Conservation (phyloP, 2,113 vertebrate species). For the Sarotherodon lohbergeri region DNA sequence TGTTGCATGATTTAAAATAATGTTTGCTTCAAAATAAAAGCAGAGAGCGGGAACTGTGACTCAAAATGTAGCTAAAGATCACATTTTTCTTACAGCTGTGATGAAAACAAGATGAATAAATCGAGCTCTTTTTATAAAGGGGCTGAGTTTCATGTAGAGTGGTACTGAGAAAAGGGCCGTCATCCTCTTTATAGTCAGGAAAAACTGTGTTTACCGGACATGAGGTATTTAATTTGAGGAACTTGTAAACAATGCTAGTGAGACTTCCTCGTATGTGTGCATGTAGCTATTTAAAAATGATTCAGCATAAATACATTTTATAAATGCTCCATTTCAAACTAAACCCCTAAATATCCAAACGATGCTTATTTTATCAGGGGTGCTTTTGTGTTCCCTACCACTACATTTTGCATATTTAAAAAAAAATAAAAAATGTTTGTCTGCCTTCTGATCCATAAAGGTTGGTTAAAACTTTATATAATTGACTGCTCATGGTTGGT, state of each 20-base stretch:
- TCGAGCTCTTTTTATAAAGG: neutral
- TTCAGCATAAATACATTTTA: neutral
- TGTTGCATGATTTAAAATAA: neutral
- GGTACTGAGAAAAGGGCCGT: neutral
- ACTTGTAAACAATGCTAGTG: neutral
- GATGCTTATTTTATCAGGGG: neutral
- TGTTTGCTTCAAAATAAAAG: neutral
- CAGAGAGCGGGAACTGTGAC: neutral
- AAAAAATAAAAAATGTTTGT: neutral
- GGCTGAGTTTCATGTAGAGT: neutral
- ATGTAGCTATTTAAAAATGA: neutral
- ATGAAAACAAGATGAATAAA: neutral
- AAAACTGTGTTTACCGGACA: neutral
- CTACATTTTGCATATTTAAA: neutral
- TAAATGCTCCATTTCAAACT: neutral
- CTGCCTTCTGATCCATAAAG: neutral
- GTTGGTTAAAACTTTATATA: neutral
- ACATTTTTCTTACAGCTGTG: neutral
- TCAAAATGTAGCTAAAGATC: neutral
- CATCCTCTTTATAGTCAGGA: neutral
- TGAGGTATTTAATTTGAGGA: neutral
- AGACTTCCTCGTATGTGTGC: neutral
- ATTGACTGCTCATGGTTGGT: neutral
- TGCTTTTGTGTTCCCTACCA: neutral
- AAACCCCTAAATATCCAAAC: neutral